Evolutionary conservation across 2,797 vertebrate species (phyloP).

Genomic region (Bradypodion pumilum): DNA sequence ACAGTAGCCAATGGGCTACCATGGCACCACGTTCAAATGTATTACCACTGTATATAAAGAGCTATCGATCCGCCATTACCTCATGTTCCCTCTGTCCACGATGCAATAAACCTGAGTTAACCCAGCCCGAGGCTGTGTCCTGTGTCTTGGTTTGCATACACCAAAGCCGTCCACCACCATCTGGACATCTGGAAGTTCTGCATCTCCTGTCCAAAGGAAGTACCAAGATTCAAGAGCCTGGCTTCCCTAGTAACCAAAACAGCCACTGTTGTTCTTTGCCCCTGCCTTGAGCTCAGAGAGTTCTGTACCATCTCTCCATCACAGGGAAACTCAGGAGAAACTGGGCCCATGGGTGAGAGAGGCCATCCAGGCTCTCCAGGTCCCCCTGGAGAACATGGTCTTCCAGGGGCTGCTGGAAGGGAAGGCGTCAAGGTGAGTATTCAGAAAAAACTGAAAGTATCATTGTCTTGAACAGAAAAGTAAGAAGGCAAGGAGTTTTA

Average conservation of each 20-base stretch:
- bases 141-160: no score
- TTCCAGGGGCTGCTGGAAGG: conserved; percentile 88
- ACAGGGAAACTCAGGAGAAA: conserved; percentile 92
- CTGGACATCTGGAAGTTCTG: background rate
- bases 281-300: background rate
- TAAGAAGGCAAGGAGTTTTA: background rate
- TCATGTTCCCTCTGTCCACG: no score
- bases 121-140: no score
- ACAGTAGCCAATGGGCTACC: no score
- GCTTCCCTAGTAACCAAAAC: background rate
- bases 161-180: no score
- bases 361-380: conserved; percentile 92
- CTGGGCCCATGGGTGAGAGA: conserved; percentile 87
- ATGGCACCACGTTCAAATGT: no score
- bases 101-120: no score
- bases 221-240: background rate
- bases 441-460: no score
- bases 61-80: no score
- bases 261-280: background rate
- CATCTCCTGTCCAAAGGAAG: background rate
- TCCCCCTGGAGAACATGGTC: conserved; percentile 90
- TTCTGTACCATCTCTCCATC: background rate
- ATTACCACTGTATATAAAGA: no score
- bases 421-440: conserved; percentile 89
- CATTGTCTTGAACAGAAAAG: background rate